Evolutionary conservation across 2,113 vertebrate genomes (phyloP).

Genomic region (Seriola dumerili): DNA sequence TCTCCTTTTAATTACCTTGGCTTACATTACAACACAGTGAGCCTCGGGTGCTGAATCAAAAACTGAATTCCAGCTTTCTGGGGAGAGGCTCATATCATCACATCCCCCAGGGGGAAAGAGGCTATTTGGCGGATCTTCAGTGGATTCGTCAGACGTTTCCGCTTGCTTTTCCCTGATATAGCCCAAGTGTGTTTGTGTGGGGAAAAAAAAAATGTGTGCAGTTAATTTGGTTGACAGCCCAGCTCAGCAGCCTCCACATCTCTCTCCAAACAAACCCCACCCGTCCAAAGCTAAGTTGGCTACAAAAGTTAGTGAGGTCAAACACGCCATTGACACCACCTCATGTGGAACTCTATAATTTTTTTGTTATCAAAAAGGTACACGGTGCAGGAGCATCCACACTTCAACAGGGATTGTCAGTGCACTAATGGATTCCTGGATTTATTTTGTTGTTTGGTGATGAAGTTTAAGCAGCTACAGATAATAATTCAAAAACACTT

Average conservation of each 20-base stretch:
- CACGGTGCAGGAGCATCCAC: not conserved
- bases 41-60: slow-evolving; percentile 13
- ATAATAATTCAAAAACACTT: not conserved
- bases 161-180: slow-evolving; percentile 32
- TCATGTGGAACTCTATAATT: not conserved
- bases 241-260: slow-evolving; percentile 39
- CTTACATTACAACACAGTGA: not conserved
- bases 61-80: slow-evolving; percentile 38
- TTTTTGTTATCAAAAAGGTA: slow-evolving; percentile 10
- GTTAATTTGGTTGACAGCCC: slow-evolving; percentile 55
- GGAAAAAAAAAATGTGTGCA: slow-evolving; percentile 11
- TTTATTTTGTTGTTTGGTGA: not conserved
- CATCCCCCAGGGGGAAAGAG: not conserved
- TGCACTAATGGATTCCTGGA: not conserved
- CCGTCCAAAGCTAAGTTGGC: slow-evolving; percentile 3
- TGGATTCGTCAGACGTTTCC: slow-evolving; percentile 41
- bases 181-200: slow-evolving; percentile 35
- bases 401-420: not conserved
- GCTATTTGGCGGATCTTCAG: slow-evolving; percentile 58
- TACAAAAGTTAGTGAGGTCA: slow-evolving; percentile 40
- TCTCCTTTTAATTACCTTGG: slow-evolving; percentile 24
- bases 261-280: slow-evolving; percentile 34
- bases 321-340: slow-evolving; percentile 15
- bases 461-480: not conserved
- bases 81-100: slow-evolving; percentile 18